Base-by-base conservation (phyloP, 2,888 invertebrate genomes). In the Drosophila putrida region DNA sequence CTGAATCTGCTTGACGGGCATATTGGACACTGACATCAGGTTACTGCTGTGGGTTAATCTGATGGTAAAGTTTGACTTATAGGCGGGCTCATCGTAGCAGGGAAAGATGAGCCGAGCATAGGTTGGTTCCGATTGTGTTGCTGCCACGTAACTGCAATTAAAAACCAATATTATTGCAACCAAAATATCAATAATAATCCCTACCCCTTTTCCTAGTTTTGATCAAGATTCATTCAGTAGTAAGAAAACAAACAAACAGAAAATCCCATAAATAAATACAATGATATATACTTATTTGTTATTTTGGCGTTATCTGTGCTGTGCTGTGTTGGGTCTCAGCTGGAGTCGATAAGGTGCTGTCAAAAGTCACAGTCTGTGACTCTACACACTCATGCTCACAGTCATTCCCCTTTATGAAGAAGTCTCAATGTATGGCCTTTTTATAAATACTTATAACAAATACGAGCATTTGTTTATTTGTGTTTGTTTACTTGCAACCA, bases 21-120 rank as follows among this genome's bases (percentile, higher is more conserved):
- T 92, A 73, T 92, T 92, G 0, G 93, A 93, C 15, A 94, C 78
- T 0, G 92, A 92, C 2, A 66, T 73, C 39, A 92, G 92, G 2
- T 78, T 86, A 6, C 79, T 78, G 6, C 94, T 93, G 46, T 95
- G 94, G 31, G 93, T 94, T 58, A 96, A 93, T 2, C 93, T 93
- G 11, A 96, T 93, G 35, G 93, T 93, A 86, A 96, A 96, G n/a
- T 92, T 92, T 0, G 96, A 95, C 84, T 96, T 96, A 36, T 94
- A 90, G 0, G 93, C 93, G 0, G 96, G 96, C 85, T 96, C 96
- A 87, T 97, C 97, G 86, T 95, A 96, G 86, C 96, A 96, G 0
- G 96, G 96, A 90, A 96, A 96, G 0, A 95, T 95, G 11, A 93
- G 92, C 0, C 96, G 94, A 0, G 95, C 95, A 69, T 93, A 93